phyloP scores from a whole-genome alignment of 2,888 invertebrate species.

The Periphyllus acericola region DNA sequence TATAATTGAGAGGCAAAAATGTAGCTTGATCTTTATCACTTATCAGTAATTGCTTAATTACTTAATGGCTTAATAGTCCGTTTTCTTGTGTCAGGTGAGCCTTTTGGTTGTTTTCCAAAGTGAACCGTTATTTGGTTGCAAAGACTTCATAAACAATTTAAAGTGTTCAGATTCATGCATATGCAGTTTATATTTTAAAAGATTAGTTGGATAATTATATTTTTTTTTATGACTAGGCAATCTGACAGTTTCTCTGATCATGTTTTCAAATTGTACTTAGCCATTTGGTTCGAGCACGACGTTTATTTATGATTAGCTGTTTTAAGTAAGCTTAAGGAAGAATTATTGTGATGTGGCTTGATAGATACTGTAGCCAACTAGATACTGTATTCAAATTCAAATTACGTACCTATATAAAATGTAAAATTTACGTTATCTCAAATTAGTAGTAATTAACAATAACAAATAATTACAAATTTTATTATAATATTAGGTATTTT shows the following conservation, averaged over 20 bases:
- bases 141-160: slow-evolving; percentile 1
- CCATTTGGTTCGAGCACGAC: slow-evolving; percentile 1
- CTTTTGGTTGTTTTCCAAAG: slow-evolving; percentile 27
- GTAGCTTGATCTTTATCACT: neutral
- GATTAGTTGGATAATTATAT: neutral
- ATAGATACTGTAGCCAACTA: too few relatives aligned
- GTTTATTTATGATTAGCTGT: slow-evolving; percentile 4
- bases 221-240: slow-evolving; percentile 17
- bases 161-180: neutral
- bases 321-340: neutral
- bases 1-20: slow-evolving; percentile 15
- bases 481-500: too few relatives aligned
- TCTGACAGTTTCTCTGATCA: too few relatives aligned
- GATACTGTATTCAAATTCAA: too few relatives aligned
- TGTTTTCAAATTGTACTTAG: too few relatives aligned
- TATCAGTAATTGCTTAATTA: too few relatives aligned
- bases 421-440: too few relatives aligned
- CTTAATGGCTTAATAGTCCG: slow-evolving; percentile 19
- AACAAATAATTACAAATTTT: too few relatives aligned
- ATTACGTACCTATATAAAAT: too few relatives aligned
- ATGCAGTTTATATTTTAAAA: slow-evolving; percentile 14
- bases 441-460: too few relatives aligned
- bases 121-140: slow-evolving; percentile 6
- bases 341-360: too few relatives aligned
- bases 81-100: neutral